Evolutionary conservation across 2,797 vertebrate genomes (phyloP).

Genomic region (Gadopsis bispinosus): DNA sequence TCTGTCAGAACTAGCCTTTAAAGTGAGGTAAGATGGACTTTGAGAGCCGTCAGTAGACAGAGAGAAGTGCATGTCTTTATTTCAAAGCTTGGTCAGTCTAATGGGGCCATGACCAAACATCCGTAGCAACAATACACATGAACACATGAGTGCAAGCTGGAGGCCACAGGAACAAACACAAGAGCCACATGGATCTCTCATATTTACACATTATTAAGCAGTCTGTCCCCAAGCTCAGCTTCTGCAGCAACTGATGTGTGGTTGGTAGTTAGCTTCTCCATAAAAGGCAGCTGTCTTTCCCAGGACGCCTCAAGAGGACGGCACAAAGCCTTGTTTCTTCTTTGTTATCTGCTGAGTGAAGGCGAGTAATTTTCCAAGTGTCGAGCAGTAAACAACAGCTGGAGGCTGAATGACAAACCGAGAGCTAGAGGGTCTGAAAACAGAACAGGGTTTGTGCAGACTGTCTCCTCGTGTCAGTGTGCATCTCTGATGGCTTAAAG

Average conservation of each 20-base stretch:
- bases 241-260: background rate
- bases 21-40: background rate
- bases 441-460: constrained; percentile 31
- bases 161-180: constrained; percentile 35
- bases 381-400: constrained; percentile 56
- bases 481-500: constrained; percentile 16
- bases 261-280: background rate
- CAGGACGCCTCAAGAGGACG: constrained; percentile 1
- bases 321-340: constrained; percentile 57
- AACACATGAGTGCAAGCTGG: constrained; percentile 42
- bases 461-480: constrained; percentile 27
- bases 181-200: constrained; percentile 33
- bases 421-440: constrained; percentile 30
- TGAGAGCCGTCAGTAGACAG: background rate
- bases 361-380: constrained; percentile 2
- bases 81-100: constrained; percentile 30
- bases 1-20: background rate
- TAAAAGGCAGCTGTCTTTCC: constrained; percentile 20
- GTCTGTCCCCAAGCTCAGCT: constrained; percentile 2
- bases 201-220: constrained; percentile 57
- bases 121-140: constrained; percentile 37
- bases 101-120: constrained; percentile 27
- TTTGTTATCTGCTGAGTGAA: constrained; percentile 29
- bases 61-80: constrained; percentile 50
- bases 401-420: constrained; percentile 34